Evolutionary conservation across 2,888 invertebrate genomes (phyloP), one percentile per base, ranked within the genome.

Genomic region (Apamea crenata): DNA sequence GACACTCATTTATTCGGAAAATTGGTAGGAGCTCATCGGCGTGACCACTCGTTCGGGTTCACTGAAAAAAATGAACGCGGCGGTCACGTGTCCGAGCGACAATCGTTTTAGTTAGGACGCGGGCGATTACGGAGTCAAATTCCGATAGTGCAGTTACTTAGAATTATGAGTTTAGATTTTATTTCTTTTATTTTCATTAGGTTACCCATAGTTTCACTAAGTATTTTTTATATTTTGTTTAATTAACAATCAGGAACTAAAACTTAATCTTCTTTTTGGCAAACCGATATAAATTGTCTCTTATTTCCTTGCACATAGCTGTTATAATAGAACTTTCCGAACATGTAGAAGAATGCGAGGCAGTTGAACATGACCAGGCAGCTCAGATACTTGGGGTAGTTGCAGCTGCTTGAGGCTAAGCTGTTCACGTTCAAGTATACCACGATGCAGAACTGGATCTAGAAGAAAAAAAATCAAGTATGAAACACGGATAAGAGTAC

Each of bases 361-460:
- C 98, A 97, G 90, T 98, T 98, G 47, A 97, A 90, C 14, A 97
- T 94, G 65, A 98, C 96, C 74, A 98, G 94, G 32, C 96, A 93
- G 5, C 97, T 97, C 69, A 98, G 94, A 0, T 95, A 90, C 88
- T 97, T 97, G 0, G 98, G 98, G 85, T 97, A 97, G 87, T 97
- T 97, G 93, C 98, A 98, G 84, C 97, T 97, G 85, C 97, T 97
- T 1, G 91, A 86, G 77, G 97, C 96, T 85, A 97, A 92, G 40
- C 98, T 96, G 90, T 97, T 97, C 0, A 97, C 84, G 77, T 97
- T 97, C 90, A 98, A 98, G 61, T 97, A 94, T 79, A 98, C 96
- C 87, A 98, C 97, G 66, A 98, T 97, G 84, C 97, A 94, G 92
- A 98, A 98, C 93, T 98, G 98, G 40, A 97, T 95, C 98, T 98